phyloP scores from a whole-genome alignment of 2,797 vertebrate species.

The Labroides dimidiatus region DNA sequence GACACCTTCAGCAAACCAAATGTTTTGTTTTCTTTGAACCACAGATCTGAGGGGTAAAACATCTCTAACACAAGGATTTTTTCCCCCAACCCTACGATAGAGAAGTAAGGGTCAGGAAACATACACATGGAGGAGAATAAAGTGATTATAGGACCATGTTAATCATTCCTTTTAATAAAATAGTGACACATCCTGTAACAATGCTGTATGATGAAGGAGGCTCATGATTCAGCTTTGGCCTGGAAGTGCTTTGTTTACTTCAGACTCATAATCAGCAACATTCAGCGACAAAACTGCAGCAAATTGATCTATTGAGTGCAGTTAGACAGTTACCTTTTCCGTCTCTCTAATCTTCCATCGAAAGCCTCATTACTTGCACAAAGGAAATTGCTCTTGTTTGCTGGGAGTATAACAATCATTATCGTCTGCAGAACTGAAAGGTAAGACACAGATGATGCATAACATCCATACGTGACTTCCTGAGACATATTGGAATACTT shows the following conservation, averaged over 20 bases:
- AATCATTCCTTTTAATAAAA: background rate
- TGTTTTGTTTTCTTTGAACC: background rate
- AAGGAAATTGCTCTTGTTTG: conserved; percentile 26
- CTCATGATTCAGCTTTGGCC: background rate
- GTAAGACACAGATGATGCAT: background rate
- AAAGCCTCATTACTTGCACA: conserved; percentile 45
- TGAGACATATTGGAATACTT: background rate
- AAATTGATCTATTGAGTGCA: conserved; percentile 21
- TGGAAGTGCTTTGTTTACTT: conserved; percentile 48
- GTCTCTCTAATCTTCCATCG: conserved; percentile 45
- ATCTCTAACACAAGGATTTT: too few species aligned
- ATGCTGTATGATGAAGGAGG: conserved; percentile 5
- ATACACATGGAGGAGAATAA: background rate
- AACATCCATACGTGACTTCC: background rate
- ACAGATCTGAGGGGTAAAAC: background rate
- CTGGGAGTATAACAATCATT: conserved; percentile 22
- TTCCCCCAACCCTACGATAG: background rate
- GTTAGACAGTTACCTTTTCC: conserved; percentile 22
- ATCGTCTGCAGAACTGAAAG: conserved; percentile 10
- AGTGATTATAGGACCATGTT: background rate
- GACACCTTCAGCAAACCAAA: background rate
- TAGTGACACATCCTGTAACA: background rate
- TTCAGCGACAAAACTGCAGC: conserved; percentile 32
- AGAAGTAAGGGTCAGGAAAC: background rate
- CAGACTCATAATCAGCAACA: conserved; percentile 30